Evolutionary conservation across 2,888 invertebrate species (phyloP), one percentile per base, ranked within the genome.

Genomic region (Pomacea canaliculata): DNA sequence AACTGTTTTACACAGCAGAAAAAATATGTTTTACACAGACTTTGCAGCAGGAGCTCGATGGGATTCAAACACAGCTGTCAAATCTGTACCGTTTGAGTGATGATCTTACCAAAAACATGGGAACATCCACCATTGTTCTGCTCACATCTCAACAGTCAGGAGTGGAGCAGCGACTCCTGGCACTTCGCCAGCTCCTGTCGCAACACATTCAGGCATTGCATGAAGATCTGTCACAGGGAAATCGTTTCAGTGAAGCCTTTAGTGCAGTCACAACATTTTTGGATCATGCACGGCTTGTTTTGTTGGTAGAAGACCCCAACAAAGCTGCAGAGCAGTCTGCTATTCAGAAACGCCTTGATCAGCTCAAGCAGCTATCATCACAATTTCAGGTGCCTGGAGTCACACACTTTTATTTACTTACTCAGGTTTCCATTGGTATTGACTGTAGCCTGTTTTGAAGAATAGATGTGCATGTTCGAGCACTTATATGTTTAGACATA

Each of bases 61-160:
- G 81, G 65, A 84, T 85, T 80, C 87, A 87, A 71, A 77, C 81
- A 10, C 82, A 84, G 71, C 79, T 89, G 70, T 80, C 83, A 18
- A 76, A 79, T 19, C 91, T 97, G 49, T 95, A 84, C 70, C 76
- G 82, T 37, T 80, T 88, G 66, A 87, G 87, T 80, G 87, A 88
- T 77, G 82, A 83, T 70, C 83, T 89, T 70, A 86, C 86, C 16
- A 83, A 84, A 72, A 83, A 85, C 74, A 85, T 89, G 74, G 87
- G 88, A 80, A 83, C 85, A 23, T 82, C 88, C 19, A 84, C 87
- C 12, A 84, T 88, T 27, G 83, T 85, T 23, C 83, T 83, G 60
- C 82, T 89, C 37, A 87, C 87, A 8, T 85, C 87, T 2, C 83
- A 85, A 19, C 87, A 88, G 76, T 84, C 87, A 1, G 81, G 80